Base-by-base conservation (phyloP, 92 coral and sea anemone species). In the Actinostola sp. region DNA sequence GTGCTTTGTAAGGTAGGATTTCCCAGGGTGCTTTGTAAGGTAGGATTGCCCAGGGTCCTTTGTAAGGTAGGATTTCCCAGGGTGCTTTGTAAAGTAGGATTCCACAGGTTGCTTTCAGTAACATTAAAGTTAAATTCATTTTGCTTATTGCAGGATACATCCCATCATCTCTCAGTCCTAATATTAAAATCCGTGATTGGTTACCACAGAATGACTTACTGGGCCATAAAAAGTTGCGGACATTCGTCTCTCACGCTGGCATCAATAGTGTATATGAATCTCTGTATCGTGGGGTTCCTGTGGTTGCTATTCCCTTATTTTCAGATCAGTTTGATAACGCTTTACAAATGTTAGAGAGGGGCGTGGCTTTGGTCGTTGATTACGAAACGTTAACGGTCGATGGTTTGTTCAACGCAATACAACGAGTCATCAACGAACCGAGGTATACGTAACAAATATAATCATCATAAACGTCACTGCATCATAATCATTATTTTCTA, bases 211-310 rank as follows among this genome's bases (percentile, higher is more conserved):
- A 64, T 26, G 90, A 86, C 42, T 72, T 86, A 0, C 75, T 86
- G 43, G 90, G 82, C 27, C 90, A 86, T 44, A 59, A 33, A 43
- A 59, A 86, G 51, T 54, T 72, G 61, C 72, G 68, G 39, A 79
- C 76, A 30, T 86, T 86, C 58, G 79, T 86, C 61, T 73, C 90
- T 26, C 90, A 86, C 77, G 75, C 72, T 50, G 90, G 90, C 23
- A 83, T 80, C 44, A 86, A 86, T 75, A 81, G 90, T 71, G 57
- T 80, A 41, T 80, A 71, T 20, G 90, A 86, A 50, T 60, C 90
- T 3, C 78, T 82, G n/a, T 86, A 86, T 64, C 86, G 69, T 27
- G 90, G 90, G 50, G 77, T 67, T 39, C 90, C 90, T 51, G 63
- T 86, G 71, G 90, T 86, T 15, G 85, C 81, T 32, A 25, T 81